These are phyloP conservation scores for Macaca mulatta DNA, from an alignment of 2,113 vertebrate genomes.

Conservation along the genomic window DNA sequence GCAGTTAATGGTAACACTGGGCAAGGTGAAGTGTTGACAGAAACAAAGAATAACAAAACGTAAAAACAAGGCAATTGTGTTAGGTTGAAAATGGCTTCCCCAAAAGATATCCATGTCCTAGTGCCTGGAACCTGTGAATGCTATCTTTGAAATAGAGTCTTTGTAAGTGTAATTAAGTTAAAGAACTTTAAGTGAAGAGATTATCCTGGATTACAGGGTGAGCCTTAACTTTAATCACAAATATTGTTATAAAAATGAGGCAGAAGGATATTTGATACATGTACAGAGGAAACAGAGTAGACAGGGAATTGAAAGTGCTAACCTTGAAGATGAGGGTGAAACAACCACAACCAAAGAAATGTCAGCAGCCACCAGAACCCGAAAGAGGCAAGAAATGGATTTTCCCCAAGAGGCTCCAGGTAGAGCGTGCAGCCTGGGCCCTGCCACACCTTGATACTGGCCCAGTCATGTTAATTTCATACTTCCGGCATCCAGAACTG, in stretches of 20 bases:
- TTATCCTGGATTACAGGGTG: background rate
- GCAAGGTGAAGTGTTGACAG: background rate
- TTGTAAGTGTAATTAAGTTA: background rate
- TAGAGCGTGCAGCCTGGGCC: background rate
- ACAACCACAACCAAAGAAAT: background rate
- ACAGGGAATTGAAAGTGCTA: background rate
- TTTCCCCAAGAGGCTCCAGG: background rate
- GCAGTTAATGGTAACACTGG: background rate
- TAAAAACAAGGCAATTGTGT: background rate
- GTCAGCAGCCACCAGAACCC: background rate
- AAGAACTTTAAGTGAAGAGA: background rate
- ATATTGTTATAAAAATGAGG: background rate
- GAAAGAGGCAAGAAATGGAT: background rate
- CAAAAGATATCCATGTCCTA: background rate
- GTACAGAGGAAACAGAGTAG: background rate
- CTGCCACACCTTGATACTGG: background rate
- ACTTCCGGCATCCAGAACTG: background rate
- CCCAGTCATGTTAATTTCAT: background rate
- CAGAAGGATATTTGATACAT: background rate
- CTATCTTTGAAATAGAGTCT: background rate
- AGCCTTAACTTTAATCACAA: background rate
- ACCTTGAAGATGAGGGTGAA: background rate
- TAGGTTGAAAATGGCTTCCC: background rate
- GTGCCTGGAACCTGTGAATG: background rate
- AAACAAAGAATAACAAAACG: background rate